These are phyloP conservation scores for Leiothrix lutea DNA, from an alignment of 2,113 vertebrate species.

Conservation along the genomic window DNA sequence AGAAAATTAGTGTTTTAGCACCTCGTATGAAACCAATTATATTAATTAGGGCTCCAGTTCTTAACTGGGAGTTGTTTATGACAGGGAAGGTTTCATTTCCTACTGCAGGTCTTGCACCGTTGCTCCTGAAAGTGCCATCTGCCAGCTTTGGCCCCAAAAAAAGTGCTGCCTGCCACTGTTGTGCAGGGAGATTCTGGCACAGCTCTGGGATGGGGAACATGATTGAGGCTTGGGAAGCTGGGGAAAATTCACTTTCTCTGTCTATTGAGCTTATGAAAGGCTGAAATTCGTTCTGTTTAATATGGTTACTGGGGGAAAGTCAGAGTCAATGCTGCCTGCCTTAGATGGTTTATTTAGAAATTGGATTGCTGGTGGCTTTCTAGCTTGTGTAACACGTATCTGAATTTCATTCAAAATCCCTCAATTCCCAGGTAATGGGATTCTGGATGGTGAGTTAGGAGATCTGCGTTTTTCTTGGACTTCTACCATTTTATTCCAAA, in stretches of 20 bases:
- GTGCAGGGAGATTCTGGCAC: fast-evolving
- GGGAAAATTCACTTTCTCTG: background rate
- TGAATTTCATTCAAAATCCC: background rate
- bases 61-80: background rate
- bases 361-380: background rate
- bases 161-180: fast-evolving
- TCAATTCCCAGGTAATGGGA: background rate
- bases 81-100: background rate
- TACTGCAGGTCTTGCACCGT: background rate
- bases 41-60: background rate
- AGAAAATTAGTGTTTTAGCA: background rate
- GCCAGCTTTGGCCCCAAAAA: background rate
- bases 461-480: background rate
- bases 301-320: background rate
- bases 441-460: background rate
- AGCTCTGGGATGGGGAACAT: background rate
- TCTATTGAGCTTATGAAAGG: background rate
- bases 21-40: background rate
- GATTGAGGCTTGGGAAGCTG: background rate
- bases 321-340: background rate
- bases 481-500: background rate
- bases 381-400: background rate
- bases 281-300: background rate
- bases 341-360: background rate
- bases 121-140: background rate